Conservation (phyloP, 30 jellyfish, hydroid and myxozoan species). For the Aurelia coerulea region DNA sequence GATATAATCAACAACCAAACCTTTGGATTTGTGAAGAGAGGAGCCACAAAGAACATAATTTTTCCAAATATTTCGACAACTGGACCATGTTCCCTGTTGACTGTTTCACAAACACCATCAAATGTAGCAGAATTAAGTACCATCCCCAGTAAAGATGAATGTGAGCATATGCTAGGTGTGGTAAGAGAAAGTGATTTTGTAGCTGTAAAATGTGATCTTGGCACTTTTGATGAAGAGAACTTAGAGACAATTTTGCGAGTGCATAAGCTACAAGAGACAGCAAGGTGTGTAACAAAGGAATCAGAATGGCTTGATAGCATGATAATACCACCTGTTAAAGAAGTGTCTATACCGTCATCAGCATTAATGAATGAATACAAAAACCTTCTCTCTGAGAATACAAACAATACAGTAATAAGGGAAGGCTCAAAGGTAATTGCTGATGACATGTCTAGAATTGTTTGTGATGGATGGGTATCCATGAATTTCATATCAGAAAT, state of each 20-base stretch:
- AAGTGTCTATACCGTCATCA: neutral
- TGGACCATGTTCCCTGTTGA: conserved; percentile 4
- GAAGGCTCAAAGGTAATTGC: conserved; percentile 9
- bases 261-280: neutral
- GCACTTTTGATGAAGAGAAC: conserved; percentile 3
- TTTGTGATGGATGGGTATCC: conserved; percentile 6
- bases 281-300: neutral
- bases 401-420: neutral
- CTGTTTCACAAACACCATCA: neutral
- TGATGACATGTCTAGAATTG: conserved; percentile 3
- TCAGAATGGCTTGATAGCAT: conserved; percentile 1
- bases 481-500: conserved; percentile 8
- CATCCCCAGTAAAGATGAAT: neutral
- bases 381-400: neutral
- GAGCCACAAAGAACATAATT: neutral
- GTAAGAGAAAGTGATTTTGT: neutral
- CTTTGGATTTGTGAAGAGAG: neutral
- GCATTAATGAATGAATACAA: neutral
- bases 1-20: conserved; percentile 7
- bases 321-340: neutral
- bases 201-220: conserved; percentile 7
- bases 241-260: neutral
- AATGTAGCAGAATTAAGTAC: neutral
- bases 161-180: conserved; percentile 11
- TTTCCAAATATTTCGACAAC: neutral